Conservation (phyloP, 2,797 vertebrate genomes). For the Leptoclinus maculatus region DNA sequence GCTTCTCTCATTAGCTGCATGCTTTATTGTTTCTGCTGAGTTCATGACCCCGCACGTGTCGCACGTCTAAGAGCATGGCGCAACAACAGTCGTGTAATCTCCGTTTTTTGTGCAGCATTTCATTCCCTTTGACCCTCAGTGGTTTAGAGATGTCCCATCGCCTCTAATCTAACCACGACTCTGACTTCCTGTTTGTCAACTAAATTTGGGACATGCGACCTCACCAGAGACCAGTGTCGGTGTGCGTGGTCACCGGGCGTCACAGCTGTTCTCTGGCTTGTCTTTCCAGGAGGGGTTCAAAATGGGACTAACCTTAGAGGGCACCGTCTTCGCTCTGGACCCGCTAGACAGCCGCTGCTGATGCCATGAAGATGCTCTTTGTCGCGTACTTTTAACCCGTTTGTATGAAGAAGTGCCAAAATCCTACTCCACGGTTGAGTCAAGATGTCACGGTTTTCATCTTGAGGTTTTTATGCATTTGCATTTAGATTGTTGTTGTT, state of each 20-base stretch:
- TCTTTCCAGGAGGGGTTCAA: slow-evolving; percentile 99
- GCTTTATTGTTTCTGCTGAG: not conserved
- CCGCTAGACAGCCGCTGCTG: slow-evolving; percentile 95
- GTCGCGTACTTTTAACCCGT: slow-evolving; percentile 70
- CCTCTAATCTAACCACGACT: not conserved
- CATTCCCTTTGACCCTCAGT: not conserved
- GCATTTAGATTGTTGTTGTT: slow-evolving; percentile 77
- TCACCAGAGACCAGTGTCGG: not conserved
- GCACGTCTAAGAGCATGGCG: slow-evolving; percentile 26
- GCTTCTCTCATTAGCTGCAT: slow-evolving; percentile 6
- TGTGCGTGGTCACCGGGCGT: not conserved
- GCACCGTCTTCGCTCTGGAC: slow-evolving; percentile 96
- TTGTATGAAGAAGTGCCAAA: slow-evolving; percentile 84
- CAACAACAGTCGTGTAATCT: not conserved
- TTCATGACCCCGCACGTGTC: not conserved
- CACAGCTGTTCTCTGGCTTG: slow-evolving; percentile 57
- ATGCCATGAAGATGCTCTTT: slow-evolving; percentile 82
- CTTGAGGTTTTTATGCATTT: slow-evolving; percentile 83
- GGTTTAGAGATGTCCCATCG: not conserved
- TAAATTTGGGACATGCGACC: not conserved
- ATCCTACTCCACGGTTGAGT: slow-evolving; percentile 70
- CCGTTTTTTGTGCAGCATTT: not conserved
- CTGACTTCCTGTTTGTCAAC: not conserved
- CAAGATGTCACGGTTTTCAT: slow-evolving; percentile 79
- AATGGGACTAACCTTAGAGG: slow-evolving; percentile 99